Percentiles rank a stretch among this genome's conserved stretches.
These are phyloP conservation scores for Ataeniobius toweri DNA, from an alignment of 2,797 vertebrate species.

Conservation along the genomic window DNA sequence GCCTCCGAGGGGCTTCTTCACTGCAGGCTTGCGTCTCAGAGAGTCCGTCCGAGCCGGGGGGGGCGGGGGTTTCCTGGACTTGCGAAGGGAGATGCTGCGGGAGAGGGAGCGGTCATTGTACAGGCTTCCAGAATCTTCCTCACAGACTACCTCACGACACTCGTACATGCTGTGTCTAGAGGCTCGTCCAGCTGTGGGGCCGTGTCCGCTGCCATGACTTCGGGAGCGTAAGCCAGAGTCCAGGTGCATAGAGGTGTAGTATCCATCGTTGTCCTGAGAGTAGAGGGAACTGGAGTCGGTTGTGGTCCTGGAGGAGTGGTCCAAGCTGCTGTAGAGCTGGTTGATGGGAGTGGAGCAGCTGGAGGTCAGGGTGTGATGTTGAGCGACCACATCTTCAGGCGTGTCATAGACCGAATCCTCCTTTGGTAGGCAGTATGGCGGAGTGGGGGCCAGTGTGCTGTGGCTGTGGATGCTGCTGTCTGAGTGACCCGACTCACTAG, in stretches of 20 bases:
- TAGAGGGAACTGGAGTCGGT: slow-evolving; percentile 88
- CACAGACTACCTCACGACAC: slow-evolving; percentile 77
- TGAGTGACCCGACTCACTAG: slow-evolving; percentile 83
- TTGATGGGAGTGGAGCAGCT: slow-evolving; percentile 86
- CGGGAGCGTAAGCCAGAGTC: slow-evolving; percentile 83
- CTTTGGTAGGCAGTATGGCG: slow-evolving; percentile 60
- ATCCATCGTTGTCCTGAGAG: slow-evolving; percentile 90
- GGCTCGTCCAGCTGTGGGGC: slow-evolving; percentile 73
- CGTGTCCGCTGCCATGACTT: slow-evolving; percentile 72
- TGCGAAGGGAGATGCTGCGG: slow-evolving; percentile 93
- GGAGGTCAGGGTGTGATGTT: slow-evolving; percentile 79
- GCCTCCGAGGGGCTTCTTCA: slow-evolving; percentile 76
- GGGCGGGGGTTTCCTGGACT: slow-evolving; percentile 91
- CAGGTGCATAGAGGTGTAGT: slow-evolving; percentile 83
- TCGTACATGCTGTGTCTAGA: slow-evolving; percentile 89
- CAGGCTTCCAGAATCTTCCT: slow-evolving; percentile 75
- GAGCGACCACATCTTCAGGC: slow-evolving; percentile 75
- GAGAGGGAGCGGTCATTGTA: slow-evolving; percentile 86
- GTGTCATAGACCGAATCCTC: slow-evolving; percentile 87
- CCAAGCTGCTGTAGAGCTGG: slow-evolving; percentile 88
- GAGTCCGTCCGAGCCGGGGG: slow-evolving; percentile 95
- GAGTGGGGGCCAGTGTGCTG: slow-evolving; percentile 70
- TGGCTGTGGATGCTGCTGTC: slow-evolving; percentile 78
- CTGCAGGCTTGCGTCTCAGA: slow-evolving; percentile 85
- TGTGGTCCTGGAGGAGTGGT: slow-evolving; percentile 78